A percentile compares a stretch with the other conserved stretches of the same genome.
Evolutionary conservation across 2,113 vertebrate species (phyloP).

Genomic region (Rhagologus leucostigma): DNA sequence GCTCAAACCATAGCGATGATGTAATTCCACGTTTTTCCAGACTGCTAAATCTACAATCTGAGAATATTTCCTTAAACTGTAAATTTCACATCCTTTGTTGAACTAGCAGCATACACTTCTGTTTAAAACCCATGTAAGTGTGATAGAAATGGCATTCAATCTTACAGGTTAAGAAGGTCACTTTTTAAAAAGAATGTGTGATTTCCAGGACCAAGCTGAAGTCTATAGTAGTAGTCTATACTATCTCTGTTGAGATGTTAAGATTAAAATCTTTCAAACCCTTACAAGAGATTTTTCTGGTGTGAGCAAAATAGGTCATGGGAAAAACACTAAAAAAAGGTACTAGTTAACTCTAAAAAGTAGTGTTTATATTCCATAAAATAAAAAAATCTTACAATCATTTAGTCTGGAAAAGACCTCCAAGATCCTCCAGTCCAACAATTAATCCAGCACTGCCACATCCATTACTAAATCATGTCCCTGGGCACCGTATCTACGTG

Average conservation of each 20-base stretch:
- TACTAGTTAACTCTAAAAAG: background rate
- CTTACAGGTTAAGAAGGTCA: background rate
- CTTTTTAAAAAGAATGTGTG: background rate
- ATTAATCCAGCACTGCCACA: no score
- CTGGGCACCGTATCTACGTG: background rate
- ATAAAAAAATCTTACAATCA: background rate
- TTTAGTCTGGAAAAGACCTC: background rate
- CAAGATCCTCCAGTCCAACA: background rate
- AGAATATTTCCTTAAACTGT: background rate
- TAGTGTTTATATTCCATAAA: background rate
- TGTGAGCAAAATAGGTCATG: fast-evolving
- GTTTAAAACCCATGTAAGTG: background rate
- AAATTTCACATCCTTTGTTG: background rate
- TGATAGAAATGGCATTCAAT: background rate
- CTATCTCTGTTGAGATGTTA: background rate
- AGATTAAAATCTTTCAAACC: background rate
- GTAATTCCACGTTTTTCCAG: background rate
- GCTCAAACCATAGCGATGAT: background rate
- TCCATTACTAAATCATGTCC: background rate
- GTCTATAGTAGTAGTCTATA: fast-evolving
- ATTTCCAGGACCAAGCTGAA: background rate
- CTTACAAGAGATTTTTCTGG: background rate
- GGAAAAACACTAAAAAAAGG: background rate
- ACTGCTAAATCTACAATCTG: background rate
- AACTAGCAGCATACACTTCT: background rate